Conservation (phyloP, 2,113 vertebrate genomes). For the Leptosomus discolor region DNA sequence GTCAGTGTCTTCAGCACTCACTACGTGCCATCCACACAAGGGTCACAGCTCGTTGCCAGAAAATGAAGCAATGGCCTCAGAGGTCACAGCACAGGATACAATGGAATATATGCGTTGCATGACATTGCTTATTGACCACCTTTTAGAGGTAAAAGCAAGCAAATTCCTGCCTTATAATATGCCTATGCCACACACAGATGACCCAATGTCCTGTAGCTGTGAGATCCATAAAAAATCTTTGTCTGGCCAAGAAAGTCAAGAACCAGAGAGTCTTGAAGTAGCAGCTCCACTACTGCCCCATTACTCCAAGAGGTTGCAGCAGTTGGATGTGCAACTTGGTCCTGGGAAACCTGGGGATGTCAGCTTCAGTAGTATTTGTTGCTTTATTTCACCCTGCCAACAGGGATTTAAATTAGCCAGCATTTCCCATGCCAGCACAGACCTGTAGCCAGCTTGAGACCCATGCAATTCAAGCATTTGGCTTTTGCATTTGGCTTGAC, state of each 20-base stretch:
- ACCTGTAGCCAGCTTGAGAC: neutral
- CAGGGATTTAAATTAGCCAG: neutral
- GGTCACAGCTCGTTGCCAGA: neutral
- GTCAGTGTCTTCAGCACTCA: neutral
- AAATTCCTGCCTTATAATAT: neutral
- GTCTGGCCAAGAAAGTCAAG: neutral
- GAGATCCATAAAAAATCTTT: neutral
- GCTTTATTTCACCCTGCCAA: neutral
- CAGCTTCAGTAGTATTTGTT: neutral
- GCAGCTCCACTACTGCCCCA: neutral
- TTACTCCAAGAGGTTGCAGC: neutral
- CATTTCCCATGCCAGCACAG: neutral
- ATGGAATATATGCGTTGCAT: neutral
- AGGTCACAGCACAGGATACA: neutral
- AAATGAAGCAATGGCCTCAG: neutral
- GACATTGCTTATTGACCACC: accelerated
- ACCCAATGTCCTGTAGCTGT: neutral
- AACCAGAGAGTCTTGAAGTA: neutral
- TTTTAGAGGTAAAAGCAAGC: neutral
- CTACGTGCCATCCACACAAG: neutral
- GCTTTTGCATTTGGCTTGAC: neutral
- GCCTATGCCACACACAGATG: neutral
- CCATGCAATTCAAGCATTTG: neutral
- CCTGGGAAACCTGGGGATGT: accelerated
- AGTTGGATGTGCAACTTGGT: neutral